Percentiles rank a stretch among this genome's conserved stretches.
Evolutionary conservation across 2,888 invertebrate species (phyloP).

Genomic region (Archaeoteleia sp.): DNA sequence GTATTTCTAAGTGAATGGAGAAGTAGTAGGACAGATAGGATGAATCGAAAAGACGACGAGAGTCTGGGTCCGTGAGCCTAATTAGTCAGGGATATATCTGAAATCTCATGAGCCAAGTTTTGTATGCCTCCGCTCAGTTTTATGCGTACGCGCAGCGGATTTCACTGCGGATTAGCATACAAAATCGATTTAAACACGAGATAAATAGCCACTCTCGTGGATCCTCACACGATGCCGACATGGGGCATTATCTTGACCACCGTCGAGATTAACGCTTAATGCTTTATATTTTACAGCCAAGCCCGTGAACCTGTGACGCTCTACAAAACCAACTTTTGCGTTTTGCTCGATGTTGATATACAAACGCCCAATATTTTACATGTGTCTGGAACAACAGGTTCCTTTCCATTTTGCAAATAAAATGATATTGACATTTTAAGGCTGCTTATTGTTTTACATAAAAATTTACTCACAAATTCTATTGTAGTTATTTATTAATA

Average conservation of each 20-base stretch:
- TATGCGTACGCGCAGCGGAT: constrained; percentile 65
- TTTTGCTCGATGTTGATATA: background rate
- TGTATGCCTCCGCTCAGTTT: constrained; percentile 67
- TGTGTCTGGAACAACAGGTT: too few species aligned
- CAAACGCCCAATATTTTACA: too few species aligned
- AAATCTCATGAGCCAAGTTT: constrained; percentile 73
- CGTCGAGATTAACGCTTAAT: constrained; percentile 74
- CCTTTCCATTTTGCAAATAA: too few species aligned
- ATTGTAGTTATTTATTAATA: too few species aligned
- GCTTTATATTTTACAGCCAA: constrained; percentile 72
- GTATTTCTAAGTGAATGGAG: background rate
- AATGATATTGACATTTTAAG: too few species aligned
- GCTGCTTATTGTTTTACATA: too few species aligned
- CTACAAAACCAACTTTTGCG: constrained; percentile 25
- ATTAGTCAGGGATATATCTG: constrained; percentile 75
- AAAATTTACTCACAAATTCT: too few species aligned
- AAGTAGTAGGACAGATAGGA: constrained; percentile 17
- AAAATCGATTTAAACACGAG: constrained; percentile 75
- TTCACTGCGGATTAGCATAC: constrained; percentile 74
- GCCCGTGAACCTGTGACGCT: constrained; percentile 14
- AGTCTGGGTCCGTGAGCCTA: constrained; percentile 60
- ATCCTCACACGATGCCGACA: constrained; percentile 73
- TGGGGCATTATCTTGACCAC: constrained; percentile 74
- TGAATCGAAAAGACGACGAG: constrained; percentile 31
- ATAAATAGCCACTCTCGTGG: constrained; percentile 74